Conservation (phyloP, 1,140 invertebrate genomes). For the Dinothrombium tinctorium region DNA sequence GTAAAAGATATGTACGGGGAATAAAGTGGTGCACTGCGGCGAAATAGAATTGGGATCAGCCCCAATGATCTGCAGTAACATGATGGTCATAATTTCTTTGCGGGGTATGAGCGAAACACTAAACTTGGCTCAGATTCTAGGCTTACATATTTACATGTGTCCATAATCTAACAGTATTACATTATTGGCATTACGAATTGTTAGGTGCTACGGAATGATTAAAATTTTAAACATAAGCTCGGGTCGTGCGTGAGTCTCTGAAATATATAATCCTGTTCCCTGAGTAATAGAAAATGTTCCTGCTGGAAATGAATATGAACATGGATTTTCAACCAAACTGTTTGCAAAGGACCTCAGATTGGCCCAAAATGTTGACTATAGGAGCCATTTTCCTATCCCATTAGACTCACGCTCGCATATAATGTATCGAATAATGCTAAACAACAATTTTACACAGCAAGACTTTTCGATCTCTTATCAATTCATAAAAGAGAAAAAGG, state of each 20-base stretch:
- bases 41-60: slow-evolving; percentile 67
- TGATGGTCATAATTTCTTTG: slow-evolving; percentile 73
- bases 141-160: slow-evolving; percentile 63
- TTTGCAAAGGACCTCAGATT: slow-evolving; percentile 88
- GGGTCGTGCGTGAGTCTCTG: slow-evolving; percentile 88
- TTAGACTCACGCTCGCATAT: too few relatives aligned
- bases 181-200: too few relatives aligned
- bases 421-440: too few relatives aligned
- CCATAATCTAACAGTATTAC: too few relatives aligned
- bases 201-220: too few relatives aligned
- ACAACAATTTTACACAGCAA: too few relatives aligned
- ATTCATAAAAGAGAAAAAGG: too few relatives aligned
- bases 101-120: slow-evolving; percentile 71
- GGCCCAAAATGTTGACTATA: too few relatives aligned
- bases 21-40: slow-evolving; percentile 75
- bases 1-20: slow-evolving; percentile 65
- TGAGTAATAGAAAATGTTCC: slow-evolving; percentile 63
- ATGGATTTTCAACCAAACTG: slow-evolving; percentile 69
- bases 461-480: too few relatives aligned
- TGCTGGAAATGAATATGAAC: slow-evolving; percentile 61
- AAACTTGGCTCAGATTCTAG: slow-evolving; percentile 72
- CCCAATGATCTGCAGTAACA: slow-evolving; percentile 94
- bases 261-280: slow-evolving; percentile 84
- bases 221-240: slow-evolving; percentile 79
- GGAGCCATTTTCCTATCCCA: too few relatives aligned